Conservation (phyloP, 2,113 vertebrate genomes). For the Kryptolebias marmoratus region DNA sequence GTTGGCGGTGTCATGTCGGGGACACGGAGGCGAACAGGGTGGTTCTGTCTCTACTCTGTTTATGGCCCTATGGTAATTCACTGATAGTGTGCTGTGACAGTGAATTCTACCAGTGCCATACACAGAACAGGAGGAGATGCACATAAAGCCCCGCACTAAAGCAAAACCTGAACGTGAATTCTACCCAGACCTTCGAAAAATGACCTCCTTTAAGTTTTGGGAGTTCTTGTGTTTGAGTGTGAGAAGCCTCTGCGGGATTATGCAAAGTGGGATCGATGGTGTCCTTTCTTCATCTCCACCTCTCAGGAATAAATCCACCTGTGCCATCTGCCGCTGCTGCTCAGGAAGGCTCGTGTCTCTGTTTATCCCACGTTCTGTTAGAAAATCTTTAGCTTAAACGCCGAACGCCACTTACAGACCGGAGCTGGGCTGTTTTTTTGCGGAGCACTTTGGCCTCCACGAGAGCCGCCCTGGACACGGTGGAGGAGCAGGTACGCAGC, state of each 20-base stretch:
- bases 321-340: conserved; percentile 30
- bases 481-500: conserved; percentile 34
- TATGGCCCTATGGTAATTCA: conserved; percentile 99
- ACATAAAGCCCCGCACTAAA: neutral
- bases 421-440: neutral
- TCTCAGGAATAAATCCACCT: conserved; percentile 46
- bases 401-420: neutral
- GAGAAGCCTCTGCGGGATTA: neutral
- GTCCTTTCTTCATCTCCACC: conserved; percentile 20
- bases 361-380: conserved; percentile 1
- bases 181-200: neutral
- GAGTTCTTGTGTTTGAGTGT: neutral
- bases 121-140: conserved; percentile 95
- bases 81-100: conserved; percentile 97
- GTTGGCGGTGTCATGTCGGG: neutral
- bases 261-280: conserved; percentile 4
- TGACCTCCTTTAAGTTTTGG: conserved; percentile 7
- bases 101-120: conserved; percentile 99
- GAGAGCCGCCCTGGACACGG: conserved; percentile 14
- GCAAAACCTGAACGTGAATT: neutral
- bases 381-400: neutral
- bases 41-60: conserved; percentile 99
- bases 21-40: conserved; percentile 34
- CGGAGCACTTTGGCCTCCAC: neutral
- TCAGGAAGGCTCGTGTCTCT: conserved; percentile 3